Evolutionary conservation across 2,113 vertebrate genomes (phyloP).

Genomic region (Lichenostomus cassidix): DNA sequence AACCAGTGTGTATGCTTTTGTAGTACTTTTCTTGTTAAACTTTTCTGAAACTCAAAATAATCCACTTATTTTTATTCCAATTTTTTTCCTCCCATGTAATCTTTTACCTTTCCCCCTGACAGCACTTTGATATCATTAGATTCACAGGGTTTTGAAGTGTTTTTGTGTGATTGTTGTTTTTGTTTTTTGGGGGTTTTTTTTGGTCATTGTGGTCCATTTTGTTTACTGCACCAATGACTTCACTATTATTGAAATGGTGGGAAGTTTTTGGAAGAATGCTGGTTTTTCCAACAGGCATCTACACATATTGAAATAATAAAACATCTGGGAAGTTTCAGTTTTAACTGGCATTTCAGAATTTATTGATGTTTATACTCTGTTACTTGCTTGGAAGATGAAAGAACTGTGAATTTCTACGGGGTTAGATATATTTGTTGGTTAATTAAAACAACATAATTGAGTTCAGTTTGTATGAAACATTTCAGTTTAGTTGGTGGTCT

Average conservation of each 20-base stretch:
- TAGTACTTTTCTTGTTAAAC: background rate
- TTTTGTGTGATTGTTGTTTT: too few species aligned
- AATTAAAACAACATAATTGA: background rate
- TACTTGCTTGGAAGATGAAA: slow-evolving; percentile 10
- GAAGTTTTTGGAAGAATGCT: background rate
- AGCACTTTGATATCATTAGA: background rate
- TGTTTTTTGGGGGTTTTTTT: background rate
- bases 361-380: background rate
- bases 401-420: background rate
- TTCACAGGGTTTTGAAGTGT: background rate
- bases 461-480: background rate
- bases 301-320: background rate
- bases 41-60: background rate
- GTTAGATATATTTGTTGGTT: background rate
- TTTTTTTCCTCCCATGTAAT: accelerated
- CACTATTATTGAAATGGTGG: background rate
- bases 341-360: background rate
- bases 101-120: background rate
- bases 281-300: background rate
- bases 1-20: background rate
- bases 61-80: background rate
- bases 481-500: background rate
- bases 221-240: background rate
- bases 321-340: background rate
- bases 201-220: background rate